Percentiles rank a stretch among this genome's conserved stretches.
These are phyloP conservation scores for Leptinotarsa tumamoca DNA, from an alignment of 2,888 invertebrate species.

Conservation along the genomic window DNA sequence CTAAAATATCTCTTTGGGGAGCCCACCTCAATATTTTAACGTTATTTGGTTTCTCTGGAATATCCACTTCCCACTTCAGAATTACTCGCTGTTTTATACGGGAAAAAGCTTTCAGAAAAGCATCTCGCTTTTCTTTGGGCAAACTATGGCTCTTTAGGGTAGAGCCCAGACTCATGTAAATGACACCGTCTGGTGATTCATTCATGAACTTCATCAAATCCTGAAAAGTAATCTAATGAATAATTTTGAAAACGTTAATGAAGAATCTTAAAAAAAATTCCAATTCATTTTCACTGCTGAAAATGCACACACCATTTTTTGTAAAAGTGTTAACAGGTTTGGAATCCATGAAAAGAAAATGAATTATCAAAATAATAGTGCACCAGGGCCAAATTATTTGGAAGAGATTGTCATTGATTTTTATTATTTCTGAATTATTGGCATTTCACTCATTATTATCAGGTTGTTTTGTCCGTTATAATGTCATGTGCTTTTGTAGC, in stretches of 20 bases:
- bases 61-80: constrained; percentile 83
- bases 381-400: too few relatives aligned
- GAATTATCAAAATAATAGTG: too few relatives aligned
- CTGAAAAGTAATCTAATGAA: constrained; percentile 61
- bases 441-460: too few relatives aligned
- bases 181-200: constrained; percentile 74
- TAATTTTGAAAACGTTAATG: background rate
- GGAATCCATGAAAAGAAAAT: too few relatives aligned
- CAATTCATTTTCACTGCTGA: too few relatives aligned
- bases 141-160: constrained; percentile 77
- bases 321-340: too few relatives aligned
- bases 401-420: too few relatives aligned
- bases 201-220: constrained; percentile 75
- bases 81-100: constrained; percentile 77
- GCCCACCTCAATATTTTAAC: constrained; percentile 76
- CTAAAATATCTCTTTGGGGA: constrained; percentile 83
- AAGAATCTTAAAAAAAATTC: too few relatives aligned
- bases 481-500: too few relatives aligned
- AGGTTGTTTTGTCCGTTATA: too few relatives aligned
- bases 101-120: constrained; percentile 73
- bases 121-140: constrained; percentile 70
- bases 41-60: constrained; percentile 72
- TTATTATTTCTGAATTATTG: too few relatives aligned
- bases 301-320: too few relatives aligned
- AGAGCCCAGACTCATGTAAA: constrained; percentile 84